Percentiles rank a stretch among this genome's conserved stretches.
Evolutionary conservation across 2,113 vertebrate genomes (phyloP).

Genomic region (Toxotes jaculatrix): DNA sequence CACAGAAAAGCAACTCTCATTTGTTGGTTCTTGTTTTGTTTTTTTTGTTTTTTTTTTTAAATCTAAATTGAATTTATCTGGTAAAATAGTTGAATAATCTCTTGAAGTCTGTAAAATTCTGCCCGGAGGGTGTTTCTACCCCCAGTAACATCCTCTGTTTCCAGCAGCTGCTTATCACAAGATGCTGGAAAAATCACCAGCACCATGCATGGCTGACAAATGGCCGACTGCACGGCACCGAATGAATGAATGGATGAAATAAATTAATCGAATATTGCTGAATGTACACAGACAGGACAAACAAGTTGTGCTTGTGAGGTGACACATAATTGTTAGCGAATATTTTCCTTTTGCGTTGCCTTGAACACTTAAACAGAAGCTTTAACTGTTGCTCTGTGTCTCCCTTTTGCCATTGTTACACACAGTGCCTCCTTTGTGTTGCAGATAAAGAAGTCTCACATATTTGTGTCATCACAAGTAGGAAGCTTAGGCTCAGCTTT

Average conservation of each 20-base stretch:
- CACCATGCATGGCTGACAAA: too few relatives aligned
- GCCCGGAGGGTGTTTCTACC: too few relatives aligned
- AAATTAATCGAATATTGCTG: not conserved
- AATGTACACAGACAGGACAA: not conserved
- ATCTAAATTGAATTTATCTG: too few relatives aligned
- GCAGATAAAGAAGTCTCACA: constrained; percentile 22
- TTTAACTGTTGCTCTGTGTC: not conserved
- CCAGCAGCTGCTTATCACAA: constrained; percentile 9
- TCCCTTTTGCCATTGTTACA: not conserved
- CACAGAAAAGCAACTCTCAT: too few relatives aligned
- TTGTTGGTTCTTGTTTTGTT: too few relatives aligned
- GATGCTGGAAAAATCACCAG: not conserved
- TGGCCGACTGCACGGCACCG: too few relatives aligned
- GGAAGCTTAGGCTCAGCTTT: not conserved
- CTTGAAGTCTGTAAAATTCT: too few relatives aligned
- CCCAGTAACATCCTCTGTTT: too few relatives aligned
- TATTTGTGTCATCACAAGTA: constrained; percentile 27
- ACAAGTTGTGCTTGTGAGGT: not conserved
- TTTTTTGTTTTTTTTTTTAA: too few relatives aligned
- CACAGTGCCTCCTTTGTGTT: constrained; percentile 56
- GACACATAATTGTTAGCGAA: not conserved
- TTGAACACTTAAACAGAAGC: not conserved
- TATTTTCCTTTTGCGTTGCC: not conserved
- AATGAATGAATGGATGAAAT: not conserved
- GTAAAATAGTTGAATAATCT: too few relatives aligned